These are phyloP conservation scores for Metopia argyrocephala DNA, from an alignment of 2,888 invertebrate species.

Conservation along the genomic window DNA sequence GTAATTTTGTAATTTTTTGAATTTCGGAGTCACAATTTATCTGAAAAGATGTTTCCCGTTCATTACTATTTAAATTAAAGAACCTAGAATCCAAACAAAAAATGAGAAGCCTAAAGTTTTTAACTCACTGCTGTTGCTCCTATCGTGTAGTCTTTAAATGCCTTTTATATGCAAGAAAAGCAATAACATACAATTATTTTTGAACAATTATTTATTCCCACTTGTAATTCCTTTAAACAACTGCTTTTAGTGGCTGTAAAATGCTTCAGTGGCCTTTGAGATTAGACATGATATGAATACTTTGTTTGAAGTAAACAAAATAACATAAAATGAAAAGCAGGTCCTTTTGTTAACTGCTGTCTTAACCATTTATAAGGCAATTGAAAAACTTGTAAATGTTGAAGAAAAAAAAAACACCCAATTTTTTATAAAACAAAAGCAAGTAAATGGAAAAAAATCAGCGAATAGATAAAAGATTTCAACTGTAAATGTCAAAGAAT, in stretches of 20 bases:
- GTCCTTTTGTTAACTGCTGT: not conserved
- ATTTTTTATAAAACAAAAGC: not conserved
- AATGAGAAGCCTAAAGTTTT: too few species aligned
- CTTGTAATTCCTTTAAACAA: not conserved
- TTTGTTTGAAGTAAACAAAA: not conserved
- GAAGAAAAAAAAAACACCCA: not conserved
- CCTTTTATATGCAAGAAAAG: too few species aligned
- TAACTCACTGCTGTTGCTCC: too few species aligned
- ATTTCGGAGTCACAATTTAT: too few species aligned
- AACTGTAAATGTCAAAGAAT: not conserved
- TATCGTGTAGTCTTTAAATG: too few species aligned
- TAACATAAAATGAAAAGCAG: not conserved
- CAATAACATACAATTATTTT: too few species aligned
- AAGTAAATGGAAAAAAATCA: not conserved
- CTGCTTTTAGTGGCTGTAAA: slow-evolving; percentile 10
- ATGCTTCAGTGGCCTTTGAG: slow-evolving; percentile 9
- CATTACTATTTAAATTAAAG: too few species aligned
- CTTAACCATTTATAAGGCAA: slow-evolving; percentile 1
- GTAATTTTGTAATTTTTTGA: too few species aligned
- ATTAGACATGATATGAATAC: slow-evolving; percentile 43
- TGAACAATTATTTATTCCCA: too few species aligned
- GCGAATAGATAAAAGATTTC: slow-evolving; percentile 10
- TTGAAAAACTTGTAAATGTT: slow-evolving; percentile 25
- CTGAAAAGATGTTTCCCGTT: too few species aligned
- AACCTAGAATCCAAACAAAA: too few species aligned